These are phyloP conservation scores for Odocoileus virginianus DNA, from an alignment of 2,113 vertebrate species.

Conservation along the genomic window DNA sequence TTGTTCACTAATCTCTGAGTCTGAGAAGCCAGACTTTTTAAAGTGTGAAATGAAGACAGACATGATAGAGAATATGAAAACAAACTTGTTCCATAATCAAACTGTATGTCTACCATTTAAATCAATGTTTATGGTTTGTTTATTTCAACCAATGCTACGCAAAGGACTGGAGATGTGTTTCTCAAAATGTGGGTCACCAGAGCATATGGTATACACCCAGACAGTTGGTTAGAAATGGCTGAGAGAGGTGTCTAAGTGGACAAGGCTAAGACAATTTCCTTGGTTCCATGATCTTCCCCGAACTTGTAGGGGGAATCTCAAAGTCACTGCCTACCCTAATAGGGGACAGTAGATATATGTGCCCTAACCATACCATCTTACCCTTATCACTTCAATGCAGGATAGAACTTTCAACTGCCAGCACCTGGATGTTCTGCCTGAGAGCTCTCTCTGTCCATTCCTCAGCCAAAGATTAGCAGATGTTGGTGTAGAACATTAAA, in stretches of 20 bases:
- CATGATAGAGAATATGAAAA: neutral
- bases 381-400: neutral
- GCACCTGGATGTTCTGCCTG: neutral
- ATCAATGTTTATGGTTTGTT: neutral
- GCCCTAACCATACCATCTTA: neutral
- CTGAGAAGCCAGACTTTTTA: neutral
- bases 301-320: neutral
- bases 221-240: neutral
- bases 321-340: neutral
- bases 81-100: neutral
- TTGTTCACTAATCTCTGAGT: neutral
- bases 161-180: neutral
- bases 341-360: neutral
- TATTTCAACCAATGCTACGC: neutral
- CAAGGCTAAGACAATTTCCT: neutral
- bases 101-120: neutral
- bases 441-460: neutral
- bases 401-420: neutral
- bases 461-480: neutral
- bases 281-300: neutral
- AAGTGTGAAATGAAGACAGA: neutral
- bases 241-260: neutral
- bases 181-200: neutral
- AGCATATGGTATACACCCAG: neutral
- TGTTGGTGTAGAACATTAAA: neutral